Evolutionary conservation across 2,113 vertebrate genomes (phyloP), one percentile per base, ranked within the genome.

Genomic region (Lethenteron camtschaticum): DNA sequence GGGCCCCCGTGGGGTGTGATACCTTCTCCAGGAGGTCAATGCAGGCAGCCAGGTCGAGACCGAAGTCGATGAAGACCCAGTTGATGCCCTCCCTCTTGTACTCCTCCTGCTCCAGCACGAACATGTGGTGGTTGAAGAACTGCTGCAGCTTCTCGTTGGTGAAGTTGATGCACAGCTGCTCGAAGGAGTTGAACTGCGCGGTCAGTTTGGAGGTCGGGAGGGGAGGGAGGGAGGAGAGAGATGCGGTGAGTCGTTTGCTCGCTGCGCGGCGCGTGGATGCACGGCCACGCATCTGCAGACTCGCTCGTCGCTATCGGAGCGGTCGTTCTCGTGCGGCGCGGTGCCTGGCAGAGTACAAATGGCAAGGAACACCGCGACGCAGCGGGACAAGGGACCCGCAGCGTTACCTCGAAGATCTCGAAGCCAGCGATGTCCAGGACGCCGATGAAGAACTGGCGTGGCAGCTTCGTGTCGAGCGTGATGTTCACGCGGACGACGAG

Each of bases 101-200:
- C 56, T 76, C 77, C 9, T 81, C 78, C 72, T 77, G 77, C 72
- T 80, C 79, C 73, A 79, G 75, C 57, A 76, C 74, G 3, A 78
- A 78, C 78, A 77, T 75, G 74, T 76, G 77, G 66, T 79, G 77
- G 70, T 76, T 76, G 75, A 78, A 78, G 69, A 79, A 78, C 70
- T 77, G 76, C 41, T 78, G 77, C 73, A 78, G 72, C 10, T 77
- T 77, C 72, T 78, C 77, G 2, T 77, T 78, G 73, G 77, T 78
- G 77, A 77, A 78, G 72, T 78, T 78, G 74, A 78, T 78, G 69
- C 77, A 78, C 7, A 78, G 72, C 41, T 78, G 77, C 55, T 78
- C 72, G 7, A 79, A 78, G 76, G 77, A 79, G 74, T 77, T 78
- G 72, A 76, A 78, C 78, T 81, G 75, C 8, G 18, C 14, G 71